A percentile compares a stretch with the other conserved stretches of the same genome.
phyloP scores from a whole-genome alignment of 2,888 invertebrate species.

The Tetheella fluctuosa region DNA sequence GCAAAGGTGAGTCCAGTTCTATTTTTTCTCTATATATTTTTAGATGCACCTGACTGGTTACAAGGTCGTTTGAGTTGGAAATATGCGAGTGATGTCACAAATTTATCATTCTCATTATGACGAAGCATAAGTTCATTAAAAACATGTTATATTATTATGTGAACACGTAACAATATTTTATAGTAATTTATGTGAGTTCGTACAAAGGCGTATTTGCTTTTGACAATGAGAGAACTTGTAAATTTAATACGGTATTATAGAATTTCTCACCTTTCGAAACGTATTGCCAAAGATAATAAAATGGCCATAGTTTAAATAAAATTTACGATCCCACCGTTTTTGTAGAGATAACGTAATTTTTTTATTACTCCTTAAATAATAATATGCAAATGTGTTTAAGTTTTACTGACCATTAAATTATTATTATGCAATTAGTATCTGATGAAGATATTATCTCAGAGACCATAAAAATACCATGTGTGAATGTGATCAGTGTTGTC shows the following conservation, averaged over 20 bases:
- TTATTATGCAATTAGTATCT: neutral
- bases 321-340: neutral
- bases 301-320: neutral
- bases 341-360: neutral
- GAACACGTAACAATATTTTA: too few relatives aligned
- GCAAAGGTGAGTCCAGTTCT: conserved; percentile 64
- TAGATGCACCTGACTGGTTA: too few relatives aligned
- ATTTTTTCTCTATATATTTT: neutral
- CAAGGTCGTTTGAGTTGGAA: too few relatives aligned
- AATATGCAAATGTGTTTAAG: neutral
- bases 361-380: neutral
- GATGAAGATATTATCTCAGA: neutral
- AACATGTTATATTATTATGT: too few relatives aligned
- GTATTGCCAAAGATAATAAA: neutral
- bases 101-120: too few relatives aligned
- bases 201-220: too few relatives aligned
- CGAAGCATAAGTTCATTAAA: too few relatives aligned
- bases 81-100: too few relatives aligned
- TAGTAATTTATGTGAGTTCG: too few relatives aligned
- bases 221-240: too few relatives aligned
- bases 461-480: neutral
- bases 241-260: neutral
- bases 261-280: neutral
- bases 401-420: neutral
- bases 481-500: neutral